These are phyloP conservation scores for Watersipora subatra DNA, from an alignment of 1,140 invertebrate genomes.

Conservation along the genomic window DNA sequence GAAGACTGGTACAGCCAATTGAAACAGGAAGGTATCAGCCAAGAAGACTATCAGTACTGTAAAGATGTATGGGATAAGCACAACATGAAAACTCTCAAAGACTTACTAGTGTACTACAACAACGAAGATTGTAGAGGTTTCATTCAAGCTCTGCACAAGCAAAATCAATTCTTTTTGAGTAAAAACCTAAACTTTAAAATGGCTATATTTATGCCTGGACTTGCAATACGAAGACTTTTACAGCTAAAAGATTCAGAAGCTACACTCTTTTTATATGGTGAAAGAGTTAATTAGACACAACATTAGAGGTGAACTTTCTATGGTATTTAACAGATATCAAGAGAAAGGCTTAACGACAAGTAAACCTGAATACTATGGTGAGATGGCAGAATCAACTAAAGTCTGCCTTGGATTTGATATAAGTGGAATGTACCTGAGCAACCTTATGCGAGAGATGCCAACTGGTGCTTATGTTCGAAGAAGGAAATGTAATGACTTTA, in stretches of 20 bases:
- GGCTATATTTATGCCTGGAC: conserved; percentile 11
- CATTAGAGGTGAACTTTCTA: neutral
- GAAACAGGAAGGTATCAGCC: conserved; percentile 9
- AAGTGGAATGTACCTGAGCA: conserved; percentile 12
- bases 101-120: conserved; percentile 17
- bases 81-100: conserved; percentile 11
- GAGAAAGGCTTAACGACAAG: neutral
- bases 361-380: neutral
- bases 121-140: conserved; percentile 13
- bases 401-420: conserved; percentile 11
- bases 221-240: conserved; percentile 13
- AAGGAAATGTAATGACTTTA: neutral
- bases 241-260: neutral
- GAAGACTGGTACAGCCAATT: conserved; percentile 10
- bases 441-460: conserved; percentile 11
- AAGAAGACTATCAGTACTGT: conserved; percentile 12
- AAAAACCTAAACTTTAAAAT: conserved; percentile 15
- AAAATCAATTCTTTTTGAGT: conserved; percentile 9
- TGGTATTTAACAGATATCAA: conserved; percentile 3
- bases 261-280: conserved; percentile 1
- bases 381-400: conserved; percentile 2
- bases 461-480: conserved; percentile 10
- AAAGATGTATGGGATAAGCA: conserved; percentile 12
- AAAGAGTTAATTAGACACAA: neutral
- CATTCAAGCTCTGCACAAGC: conserved; percentile 11